Percentiles rank a stretch among this genome's conserved stretches.
These are phyloP conservation scores for Melanerpes formicivorus DNA, from an alignment of 2,113 vertebrate species.

Conservation along the genomic window DNA sequence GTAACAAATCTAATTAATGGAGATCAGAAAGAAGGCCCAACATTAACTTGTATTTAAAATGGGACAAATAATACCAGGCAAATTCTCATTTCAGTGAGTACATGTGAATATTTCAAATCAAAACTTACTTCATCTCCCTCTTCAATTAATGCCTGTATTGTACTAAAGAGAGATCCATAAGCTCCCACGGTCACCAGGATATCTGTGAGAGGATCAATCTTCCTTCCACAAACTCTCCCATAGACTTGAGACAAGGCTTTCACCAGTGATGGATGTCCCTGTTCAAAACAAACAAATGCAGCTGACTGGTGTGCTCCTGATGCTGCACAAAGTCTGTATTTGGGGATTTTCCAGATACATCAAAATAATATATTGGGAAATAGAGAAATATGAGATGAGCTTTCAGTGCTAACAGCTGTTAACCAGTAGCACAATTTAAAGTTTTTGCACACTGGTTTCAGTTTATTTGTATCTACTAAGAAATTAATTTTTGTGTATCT, in stretches of 20 bases:
- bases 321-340: not conserved
- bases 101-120: not conserved
- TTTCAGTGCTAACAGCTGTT: not conserved
- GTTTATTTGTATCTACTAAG: not conserved
- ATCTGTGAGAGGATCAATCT: constrained; percentile 88
- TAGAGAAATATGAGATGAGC: not conserved
- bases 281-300: constrained; percentile 10
- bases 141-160: constrained; percentile 90
- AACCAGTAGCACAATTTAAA: not conserved
- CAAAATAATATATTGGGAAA: not conserved
- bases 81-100: not conserved
- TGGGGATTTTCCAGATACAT: not conserved
- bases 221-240: constrained; percentile 79
- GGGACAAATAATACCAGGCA: not conserved
- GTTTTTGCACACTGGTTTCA: not conserved
- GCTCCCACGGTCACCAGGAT: constrained; percentile 92
- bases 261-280: constrained; percentile 93
- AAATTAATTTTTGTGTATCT: not conserved
- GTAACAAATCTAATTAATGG: not conserved
- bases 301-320: not conserved
- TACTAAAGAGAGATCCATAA: constrained; percentile 91
- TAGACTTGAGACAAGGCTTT: constrained; percentile 91
- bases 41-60: not conserved
- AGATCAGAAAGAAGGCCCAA: not conserved
- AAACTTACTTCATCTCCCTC: constrained; percentile 90